Base-by-base conservation (phyloP, 2,113 vertebrate species). In the Nanorana parkeri region DNA sequence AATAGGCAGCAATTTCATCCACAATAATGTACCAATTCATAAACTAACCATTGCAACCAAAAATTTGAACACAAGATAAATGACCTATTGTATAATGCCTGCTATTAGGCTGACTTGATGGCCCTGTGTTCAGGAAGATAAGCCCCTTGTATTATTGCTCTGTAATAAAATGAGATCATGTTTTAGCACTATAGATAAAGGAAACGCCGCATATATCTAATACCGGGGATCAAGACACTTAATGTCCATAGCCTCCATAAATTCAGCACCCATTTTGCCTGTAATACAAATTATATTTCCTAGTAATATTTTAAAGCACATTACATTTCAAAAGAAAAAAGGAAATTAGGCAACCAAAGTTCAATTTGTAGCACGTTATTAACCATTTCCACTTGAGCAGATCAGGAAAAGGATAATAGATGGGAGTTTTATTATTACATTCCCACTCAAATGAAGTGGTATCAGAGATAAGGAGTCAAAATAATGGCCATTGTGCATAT, bases 331-430 rank as follows among this genome's bases (percentile, higher is more conserved):
- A 93, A 90, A 91, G 91, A 90, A 95, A 96, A 75, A 75, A 60
- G 56, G 72, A 75, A 96, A 96, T 94, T 92, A 95, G 93, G 94
- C 96, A 95, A 97, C 97, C 98, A 96, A 98, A 96, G 96, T 97
- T 97, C 96, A 99, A 99, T 99, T 99, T 99, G 97, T 99, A 97
- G 94, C 95, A 94, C 94, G 96, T 99, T 98, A 98, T 98, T 97
- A 98, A 97, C 96, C 92, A 96, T 97, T 97, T 98, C 97, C 94
- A 92, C 96, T 94, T 96, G 96, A 96, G 93, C 95, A 95, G 96
- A 94, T 95, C 93, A 81, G 95, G 95, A 97, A 96, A 96, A 97
- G 96, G 96, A 96, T 98, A 98, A 98, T 96, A 94, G 95, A 98
- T 97, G 96, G 95, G 96, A 94, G 94, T 96, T 96, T 97, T 98